Evolutionary conservation across 1,140 invertebrate genomes (phyloP), one percentile per base, ranked within the genome.

Genomic region (Sesamia nonagrioides): DNA sequence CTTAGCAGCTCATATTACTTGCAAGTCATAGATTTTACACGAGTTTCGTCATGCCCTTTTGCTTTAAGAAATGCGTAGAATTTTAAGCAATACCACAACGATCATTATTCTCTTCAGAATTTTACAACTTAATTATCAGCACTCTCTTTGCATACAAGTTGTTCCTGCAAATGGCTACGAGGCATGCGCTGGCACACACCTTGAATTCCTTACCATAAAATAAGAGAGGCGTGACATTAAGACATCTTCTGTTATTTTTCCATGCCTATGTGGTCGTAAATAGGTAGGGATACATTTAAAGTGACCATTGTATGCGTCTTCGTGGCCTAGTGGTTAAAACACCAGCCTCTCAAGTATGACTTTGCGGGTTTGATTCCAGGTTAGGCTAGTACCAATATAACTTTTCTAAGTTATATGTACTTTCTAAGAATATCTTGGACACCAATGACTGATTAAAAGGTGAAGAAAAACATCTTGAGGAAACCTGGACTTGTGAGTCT

Each of bases 61-160:
- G 2, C 66, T n/a, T 45, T 21, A 27, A 27, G 40, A 68, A 68
- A 68, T 45, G 66, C 15, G 42, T 37, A 69, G 66, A 69, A 69
- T 69, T 69, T 69, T 15, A 69, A 69, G 66, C 42, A 69, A 42
- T 27, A 8, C 66, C 33, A 35, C 35, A 37, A 17, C 37, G 9
- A 42, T 48, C 66, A 69, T 45, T 48, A 69, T 69, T 69, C 66
- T 69, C 66, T 50, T 27, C 42, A 69, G 66, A 69, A 48, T 48
- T 69, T 69, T 69, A 69, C 66, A 69, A 69, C 66, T 69, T 69
- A 69, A 69, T 69, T 69, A 69, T 69, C 42, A 27, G 27, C 66
- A 69, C 21, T 69, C 66, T 48, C 66, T 69, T 69, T 48, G 66
- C 66, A 69, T 69, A 69, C 66, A 48, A 50, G 66, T 69, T 48